Conservation (phyloP, 2,113 vertebrate genomes). For the Percina caprodes region DNA sequence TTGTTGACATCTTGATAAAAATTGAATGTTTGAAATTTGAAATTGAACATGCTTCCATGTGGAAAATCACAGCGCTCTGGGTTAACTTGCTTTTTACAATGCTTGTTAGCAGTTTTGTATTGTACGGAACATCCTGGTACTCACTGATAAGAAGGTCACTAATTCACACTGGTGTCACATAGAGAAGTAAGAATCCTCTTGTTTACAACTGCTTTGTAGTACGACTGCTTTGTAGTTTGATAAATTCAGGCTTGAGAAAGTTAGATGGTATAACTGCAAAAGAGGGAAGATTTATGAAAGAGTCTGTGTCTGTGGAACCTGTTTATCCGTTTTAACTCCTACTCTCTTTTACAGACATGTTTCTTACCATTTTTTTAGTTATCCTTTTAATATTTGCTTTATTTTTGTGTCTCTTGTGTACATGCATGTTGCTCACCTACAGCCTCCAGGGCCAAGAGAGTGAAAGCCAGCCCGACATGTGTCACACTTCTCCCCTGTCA, state of each 20-base stretch:
- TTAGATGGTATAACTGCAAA: constrained; percentile 20
- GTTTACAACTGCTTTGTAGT: constrained; percentile 45
- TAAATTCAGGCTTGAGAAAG: constrained; percentile 25
- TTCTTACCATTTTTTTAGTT: neutral
- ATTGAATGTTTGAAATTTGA: neutral
- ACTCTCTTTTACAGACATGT: neutral
- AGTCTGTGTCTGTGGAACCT: neutral
- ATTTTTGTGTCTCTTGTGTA: neutral
- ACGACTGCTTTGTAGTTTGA: constrained; percentile 46
- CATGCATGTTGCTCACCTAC: constrained; percentile 86
- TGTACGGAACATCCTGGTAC: constrained; percentile 27
- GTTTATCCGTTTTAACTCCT: neutral
- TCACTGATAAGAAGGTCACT: constrained; percentile 47
- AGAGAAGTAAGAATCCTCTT: constrained; percentile 40
- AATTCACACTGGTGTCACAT: constrained; percentile 56
- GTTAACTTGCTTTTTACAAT: neutral
- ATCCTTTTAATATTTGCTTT: neutral
- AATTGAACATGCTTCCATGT: neutral
- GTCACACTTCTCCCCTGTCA: constrained; percentile 92
- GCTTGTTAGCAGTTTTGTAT: constrained; percentile 17
- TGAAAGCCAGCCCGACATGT: constrained; percentile 90
- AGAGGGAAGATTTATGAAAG: constrained; percentile 11
- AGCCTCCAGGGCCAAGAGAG: constrained; percentile 91
- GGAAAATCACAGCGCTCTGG: neutral
- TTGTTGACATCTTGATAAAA: constrained; percentile 18